phyloP scores from a whole-genome alignment of 2,113 vertebrate species.

The Psammodynastes pulverulentus region DNA sequence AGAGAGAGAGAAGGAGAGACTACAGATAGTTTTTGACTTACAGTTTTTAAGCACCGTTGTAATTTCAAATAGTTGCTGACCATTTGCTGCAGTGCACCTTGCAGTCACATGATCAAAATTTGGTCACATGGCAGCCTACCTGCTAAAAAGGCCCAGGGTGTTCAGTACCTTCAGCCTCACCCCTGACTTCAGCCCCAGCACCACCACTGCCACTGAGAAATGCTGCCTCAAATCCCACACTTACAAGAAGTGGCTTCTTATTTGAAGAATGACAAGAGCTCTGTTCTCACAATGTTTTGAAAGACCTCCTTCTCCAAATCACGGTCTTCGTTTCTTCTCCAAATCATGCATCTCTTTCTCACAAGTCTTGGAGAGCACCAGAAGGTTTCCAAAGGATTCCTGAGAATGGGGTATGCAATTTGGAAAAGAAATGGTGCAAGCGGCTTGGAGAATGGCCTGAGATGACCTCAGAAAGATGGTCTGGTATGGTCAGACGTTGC shows the following conservation, averaged over 20 bases:
- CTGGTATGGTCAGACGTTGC: not conserved
- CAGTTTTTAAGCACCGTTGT: no score
- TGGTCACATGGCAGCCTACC: not conserved
- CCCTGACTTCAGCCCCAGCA: not conserved
- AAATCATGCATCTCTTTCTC: not conserved
- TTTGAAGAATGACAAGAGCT: no score
- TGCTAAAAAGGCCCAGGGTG: not conserved
- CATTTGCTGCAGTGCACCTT: not conserved
- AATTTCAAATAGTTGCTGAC: no score
- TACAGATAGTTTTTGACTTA: not conserved
- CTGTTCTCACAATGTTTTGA: not conserved
- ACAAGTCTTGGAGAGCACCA: not conserved
- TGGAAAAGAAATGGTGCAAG: not conserved
- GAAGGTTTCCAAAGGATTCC: not conserved
- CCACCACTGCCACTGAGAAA: no score
- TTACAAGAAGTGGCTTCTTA: no score
- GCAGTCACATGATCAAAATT: not conserved
- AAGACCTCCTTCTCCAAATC: not conserved
- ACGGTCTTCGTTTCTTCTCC: not conserved
- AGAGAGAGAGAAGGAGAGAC: not conserved
- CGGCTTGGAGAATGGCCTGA: not conserved
- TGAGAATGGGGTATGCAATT: not conserved
- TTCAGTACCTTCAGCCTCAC: not conserved
- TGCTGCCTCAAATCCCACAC: no score
- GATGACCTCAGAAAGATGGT: not conserved